These are phyloP conservation scores for Myioborus melanocephalus DNA, from an alignment of 2,797 vertebrate species.

Conservation along the genomic window DNA sequence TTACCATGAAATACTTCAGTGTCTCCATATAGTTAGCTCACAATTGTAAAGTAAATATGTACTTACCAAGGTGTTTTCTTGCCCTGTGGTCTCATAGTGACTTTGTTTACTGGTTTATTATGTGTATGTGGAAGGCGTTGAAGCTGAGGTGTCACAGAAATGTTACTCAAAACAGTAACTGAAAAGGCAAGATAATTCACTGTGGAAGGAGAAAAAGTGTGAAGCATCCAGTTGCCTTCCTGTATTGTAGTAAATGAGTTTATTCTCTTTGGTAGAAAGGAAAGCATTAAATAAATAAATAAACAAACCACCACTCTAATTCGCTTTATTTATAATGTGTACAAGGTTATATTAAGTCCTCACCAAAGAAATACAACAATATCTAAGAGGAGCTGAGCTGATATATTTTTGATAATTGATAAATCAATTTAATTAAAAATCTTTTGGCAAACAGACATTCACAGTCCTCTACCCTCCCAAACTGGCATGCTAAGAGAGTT, in stretches of 20 bases:
- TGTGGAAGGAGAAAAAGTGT: accelerated
- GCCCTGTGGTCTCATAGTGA: background rate
- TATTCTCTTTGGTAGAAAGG: background rate
- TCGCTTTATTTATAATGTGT: background rate
- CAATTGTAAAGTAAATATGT: conserved; percentile 8
- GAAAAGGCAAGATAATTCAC: background rate
- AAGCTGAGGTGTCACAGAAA: background rate
- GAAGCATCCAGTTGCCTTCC: background rate
- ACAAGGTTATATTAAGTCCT: background rate
- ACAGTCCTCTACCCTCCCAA: background rate
- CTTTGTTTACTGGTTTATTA: background rate
- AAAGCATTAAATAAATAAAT: background rate
- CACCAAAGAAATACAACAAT: background rate
- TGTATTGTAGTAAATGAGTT: background rate
- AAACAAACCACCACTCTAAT: background rate
- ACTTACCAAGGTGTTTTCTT: background rate
- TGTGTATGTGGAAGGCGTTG: background rate
- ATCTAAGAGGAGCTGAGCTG: background rate
- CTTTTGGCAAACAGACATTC: background rate
- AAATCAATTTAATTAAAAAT: background rate
- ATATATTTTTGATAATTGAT: background rate
- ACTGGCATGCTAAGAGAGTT: background rate
- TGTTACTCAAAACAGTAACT: background rate
- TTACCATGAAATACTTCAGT: conserved; percentile 14
- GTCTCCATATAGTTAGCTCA: background rate